phyloP scores from a whole-genome alignment of 2,888 invertebrate species.

The Heliconius cydno region DNA sequence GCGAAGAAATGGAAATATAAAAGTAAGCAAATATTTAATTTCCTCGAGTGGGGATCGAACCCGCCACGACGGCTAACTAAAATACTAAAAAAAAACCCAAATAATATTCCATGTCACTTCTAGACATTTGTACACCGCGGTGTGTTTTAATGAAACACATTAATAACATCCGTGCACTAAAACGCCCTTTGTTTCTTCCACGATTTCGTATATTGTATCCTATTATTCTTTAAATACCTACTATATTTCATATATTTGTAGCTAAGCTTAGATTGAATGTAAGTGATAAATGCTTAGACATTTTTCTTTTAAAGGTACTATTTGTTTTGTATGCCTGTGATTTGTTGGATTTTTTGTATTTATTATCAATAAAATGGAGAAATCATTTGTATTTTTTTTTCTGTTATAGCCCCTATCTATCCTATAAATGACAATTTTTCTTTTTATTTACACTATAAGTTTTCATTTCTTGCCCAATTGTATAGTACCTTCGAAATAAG shows the following conservation, averaged over 20 bases:
- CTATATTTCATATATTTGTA: conserved; percentile 7
- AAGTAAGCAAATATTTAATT: too few species aligned
- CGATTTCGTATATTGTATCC: conserved; percentile 60
- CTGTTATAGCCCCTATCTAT: too few species aligned
- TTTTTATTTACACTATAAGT: too few species aligned
- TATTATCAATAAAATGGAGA: too few species aligned
- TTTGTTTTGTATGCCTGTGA: neutral
- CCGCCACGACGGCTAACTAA: too few species aligned
- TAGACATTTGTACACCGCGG: conserved; percentile 36
- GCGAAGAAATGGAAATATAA: too few species aligned
- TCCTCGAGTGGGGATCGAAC: too few species aligned
- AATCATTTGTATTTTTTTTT: too few species aligned
- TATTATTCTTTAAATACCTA: conserved; percentile 46
- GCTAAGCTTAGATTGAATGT: neutral
- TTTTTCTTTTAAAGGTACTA: neutral
- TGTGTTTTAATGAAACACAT: conserved; percentile 68
- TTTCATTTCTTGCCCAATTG: too few species aligned
- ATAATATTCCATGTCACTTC: conserved; percentile 37
- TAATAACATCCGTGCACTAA: conserved; percentile 71
- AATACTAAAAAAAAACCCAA: neutral
- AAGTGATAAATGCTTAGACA: neutral
- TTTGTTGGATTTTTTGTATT: neutral
- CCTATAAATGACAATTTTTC: too few species aligned
- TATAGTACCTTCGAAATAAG: too few species aligned
- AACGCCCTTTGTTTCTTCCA: conserved; percentile 67